phyloP scores from a whole-genome alignment of 1,140 invertebrate species.

The Hyles euphorbiae region DNA sequence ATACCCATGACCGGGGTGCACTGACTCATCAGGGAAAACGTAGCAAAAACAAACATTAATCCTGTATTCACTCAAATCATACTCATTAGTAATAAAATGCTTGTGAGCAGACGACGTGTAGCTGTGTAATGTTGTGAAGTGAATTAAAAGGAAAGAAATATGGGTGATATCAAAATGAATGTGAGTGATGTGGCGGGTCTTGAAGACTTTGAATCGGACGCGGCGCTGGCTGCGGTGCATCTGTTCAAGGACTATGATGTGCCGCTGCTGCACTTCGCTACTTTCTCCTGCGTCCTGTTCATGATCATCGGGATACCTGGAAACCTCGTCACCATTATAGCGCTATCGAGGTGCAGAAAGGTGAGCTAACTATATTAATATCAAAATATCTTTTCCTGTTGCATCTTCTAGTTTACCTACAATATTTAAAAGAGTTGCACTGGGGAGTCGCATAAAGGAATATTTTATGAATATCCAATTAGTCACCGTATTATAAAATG shows the following conservation, averaged over 20 bases:
- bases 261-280: conserved; percentile 81
- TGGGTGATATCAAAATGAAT: neutral
- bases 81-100: conserved; percentile 24
- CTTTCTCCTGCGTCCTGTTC: conserved; percentile 83
- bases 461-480: no score
- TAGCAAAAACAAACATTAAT: conserved; percentile 15
- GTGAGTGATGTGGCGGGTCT: conserved; percentile 19
- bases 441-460: no score
- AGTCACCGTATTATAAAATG: no score
- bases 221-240: conserved; percentile 50
- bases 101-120: conserved; percentile 24
- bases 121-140: conserved; percentile 3
- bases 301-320: conserved; percentile 88
- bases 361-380: conserved; percentile 65
- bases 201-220: conserved; percentile 28
- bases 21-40: conserved; percentile 39
- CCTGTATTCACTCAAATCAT: conserved; percentile 11
- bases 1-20: conserved; percentile 17
- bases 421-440: no score
- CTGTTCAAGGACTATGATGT: conserved; percentile 84
- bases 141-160: conserved; percentile 3
- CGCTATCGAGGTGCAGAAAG: conserved; percentile 85
- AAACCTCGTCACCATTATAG: conserved; percentile 86
- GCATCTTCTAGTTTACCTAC: no score
- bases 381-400: neutral